phyloP scores from a whole-genome alignment of 2,888 invertebrate species.

The Nyleta sp. region DNA sequence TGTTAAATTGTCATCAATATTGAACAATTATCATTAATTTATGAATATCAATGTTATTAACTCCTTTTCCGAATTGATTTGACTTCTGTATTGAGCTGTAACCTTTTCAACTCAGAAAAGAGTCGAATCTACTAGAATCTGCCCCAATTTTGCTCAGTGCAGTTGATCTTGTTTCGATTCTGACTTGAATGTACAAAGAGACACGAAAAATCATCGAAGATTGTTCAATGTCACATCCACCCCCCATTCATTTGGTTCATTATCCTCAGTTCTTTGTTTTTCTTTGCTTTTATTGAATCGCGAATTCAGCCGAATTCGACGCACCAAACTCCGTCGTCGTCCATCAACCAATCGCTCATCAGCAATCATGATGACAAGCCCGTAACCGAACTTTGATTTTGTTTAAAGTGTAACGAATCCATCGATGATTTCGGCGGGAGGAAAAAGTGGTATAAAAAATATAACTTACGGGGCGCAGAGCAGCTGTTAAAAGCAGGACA shows the following conservation, averaged over 20 bases:
- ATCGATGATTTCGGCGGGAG: conserved; percentile 59
- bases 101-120: no score
- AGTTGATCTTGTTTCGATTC: no score
- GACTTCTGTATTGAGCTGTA: no score
- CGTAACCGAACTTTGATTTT: conserved; percentile 61
- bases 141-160: no score
- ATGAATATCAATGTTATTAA: no score
- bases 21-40: no score
- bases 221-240: conserved; percentile 18
- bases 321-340: neutral
- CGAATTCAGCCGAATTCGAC: no score
- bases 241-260: conserved; percentile 24
- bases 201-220: conserved; percentile 45
- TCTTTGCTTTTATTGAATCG: neutral
- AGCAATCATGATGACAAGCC: conserved; percentile 9
- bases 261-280: neutral
- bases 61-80: no score
- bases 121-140: no score
- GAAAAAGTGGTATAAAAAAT: conserved; percentile 62
- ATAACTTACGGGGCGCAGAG: conserved; percentile 57
- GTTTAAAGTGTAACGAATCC: conserved; percentile 65
- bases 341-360: conserved; percentile 45
- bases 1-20: no score
- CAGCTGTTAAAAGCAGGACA: conserved; percentile 62
- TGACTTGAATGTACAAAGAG: neutral